A percentile compares a stretch with the other conserved stretches of the same genome.
phyloP scores from a whole-genome alignment of 2,113 vertebrate species.

The Eonycteris spelaea region DNA sequence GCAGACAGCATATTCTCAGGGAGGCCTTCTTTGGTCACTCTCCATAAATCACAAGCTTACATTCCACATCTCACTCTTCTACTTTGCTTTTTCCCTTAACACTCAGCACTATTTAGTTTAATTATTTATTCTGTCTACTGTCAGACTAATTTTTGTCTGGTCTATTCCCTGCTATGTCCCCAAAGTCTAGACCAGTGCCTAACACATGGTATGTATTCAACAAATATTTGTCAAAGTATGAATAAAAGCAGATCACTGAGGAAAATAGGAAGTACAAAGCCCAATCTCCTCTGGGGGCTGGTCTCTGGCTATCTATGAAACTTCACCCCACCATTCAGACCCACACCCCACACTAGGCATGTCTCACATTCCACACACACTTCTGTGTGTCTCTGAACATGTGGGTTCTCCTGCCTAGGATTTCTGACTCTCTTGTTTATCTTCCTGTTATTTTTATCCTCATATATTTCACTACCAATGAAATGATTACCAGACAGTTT shows the following conservation, averaged over 20 bases:
- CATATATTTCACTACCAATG: not conserved
- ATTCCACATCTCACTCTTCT: not conserved
- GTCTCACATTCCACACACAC: not conserved
- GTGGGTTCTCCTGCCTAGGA: not conserved
- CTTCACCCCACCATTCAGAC: not conserved
- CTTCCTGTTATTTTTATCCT: not conserved
- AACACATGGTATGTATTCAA: not conserved
- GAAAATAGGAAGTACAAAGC: not conserved
- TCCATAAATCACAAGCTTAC: not conserved
- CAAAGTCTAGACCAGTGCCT: not conserved
- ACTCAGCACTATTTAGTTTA: not conserved
- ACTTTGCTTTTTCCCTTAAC: not conserved
- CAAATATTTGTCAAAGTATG: not conserved
- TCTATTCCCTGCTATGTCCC: not conserved
- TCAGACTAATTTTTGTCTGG: not conserved
- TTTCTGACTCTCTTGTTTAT: not conserved
- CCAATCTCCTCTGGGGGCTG: not conserved
- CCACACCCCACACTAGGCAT: not conserved
- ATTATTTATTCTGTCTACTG: not conserved
- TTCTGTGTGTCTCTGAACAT: not conserved
- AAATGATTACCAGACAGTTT: not conserved
- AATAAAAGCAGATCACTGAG: not conserved
- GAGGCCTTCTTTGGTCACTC: not conserved
- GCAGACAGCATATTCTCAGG: not conserved
- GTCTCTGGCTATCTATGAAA: not conserved